A percentile compares a stretch with the other conserved stretches of the same genome.
Conservation (phyloP, 2,113 vertebrate genomes). For the Origma solitaria region DNA sequence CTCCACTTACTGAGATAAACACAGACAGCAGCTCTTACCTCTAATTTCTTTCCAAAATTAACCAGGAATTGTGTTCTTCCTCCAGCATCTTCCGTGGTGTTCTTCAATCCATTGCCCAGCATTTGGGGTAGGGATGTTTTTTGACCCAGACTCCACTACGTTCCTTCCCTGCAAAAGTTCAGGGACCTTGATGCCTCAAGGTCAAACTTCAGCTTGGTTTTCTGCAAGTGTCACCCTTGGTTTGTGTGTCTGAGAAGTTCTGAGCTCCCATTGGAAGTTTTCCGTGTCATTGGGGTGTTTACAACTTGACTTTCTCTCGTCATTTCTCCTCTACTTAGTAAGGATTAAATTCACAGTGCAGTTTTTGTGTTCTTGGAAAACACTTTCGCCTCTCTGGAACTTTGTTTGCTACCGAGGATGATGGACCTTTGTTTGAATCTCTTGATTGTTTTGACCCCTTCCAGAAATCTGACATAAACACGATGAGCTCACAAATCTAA, state of each 20-base stretch:
- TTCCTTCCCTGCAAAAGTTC: not conserved
- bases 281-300: not conserved
- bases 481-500: not conserved
- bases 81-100: not conserved
- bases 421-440: not conserved
- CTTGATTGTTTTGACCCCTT: not conserved
- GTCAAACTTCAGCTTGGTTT: not conserved
- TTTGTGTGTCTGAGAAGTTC: not conserved
- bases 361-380: not conserved
- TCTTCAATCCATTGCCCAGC: not conserved
- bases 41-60: not conserved
- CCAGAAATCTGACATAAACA: not conserved
- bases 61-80: not conserved
- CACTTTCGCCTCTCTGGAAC: not conserved
- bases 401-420: not conserved
- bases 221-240: not conserved
- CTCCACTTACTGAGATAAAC: not conserved
- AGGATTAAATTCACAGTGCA: not conserved
- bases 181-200: not conserved
- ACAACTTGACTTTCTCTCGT: fast-evolving
- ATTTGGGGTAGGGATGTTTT: not conserved
- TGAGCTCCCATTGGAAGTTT: not conserved
- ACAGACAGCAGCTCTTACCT: not conserved
- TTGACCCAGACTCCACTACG: fast-evolving
- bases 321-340: not conserved